Percentiles rank a stretch among this genome's conserved stretches.
Evolutionary conservation across 2,888 invertebrate species (phyloP).

Genomic region (Formica aserva): DNA sequence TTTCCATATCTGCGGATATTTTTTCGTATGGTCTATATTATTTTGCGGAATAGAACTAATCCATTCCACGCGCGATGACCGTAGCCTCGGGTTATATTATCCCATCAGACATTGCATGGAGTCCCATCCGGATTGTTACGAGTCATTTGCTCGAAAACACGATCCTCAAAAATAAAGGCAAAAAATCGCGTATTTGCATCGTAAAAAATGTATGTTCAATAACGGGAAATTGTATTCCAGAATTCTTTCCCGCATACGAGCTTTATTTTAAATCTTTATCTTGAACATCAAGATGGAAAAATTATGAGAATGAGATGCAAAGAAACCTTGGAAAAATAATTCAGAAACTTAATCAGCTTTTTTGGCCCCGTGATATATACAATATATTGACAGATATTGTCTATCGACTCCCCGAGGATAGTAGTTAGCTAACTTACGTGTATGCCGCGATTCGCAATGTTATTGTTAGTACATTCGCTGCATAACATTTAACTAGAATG

Average conservation of each 20-base stretch:
- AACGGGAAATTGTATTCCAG: neutral
- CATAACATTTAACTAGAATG: conserved; percentile 66
- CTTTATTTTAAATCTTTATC: neutral
- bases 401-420: conserved; percentile 58
- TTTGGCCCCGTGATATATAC: conserved; percentile 55
- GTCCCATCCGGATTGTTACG: conserved; percentile 24
- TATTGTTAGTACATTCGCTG: conserved; percentile 14
- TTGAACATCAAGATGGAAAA: neutral
- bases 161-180: neutral
- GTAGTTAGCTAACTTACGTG: conserved; percentile 60
- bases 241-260: neutral
- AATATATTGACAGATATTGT: conserved; percentile 54
- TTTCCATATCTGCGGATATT: conserved; percentile 39
- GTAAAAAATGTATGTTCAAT: conserved; percentile 2
- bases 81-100: conserved; percentile 47
- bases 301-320: conserved; percentile 37
- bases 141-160: conserved; percentile 22
- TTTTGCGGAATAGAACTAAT: conserved; percentile 35
- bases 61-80: conserved; percentile 8
- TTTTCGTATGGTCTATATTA: conserved; percentile 42
- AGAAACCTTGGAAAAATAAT: conserved; percentile 67
- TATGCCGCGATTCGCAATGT: conserved; percentile 27
- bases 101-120: conserved; percentile 25
- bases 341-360: conserved; percentile 62
- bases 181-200: conserved; percentile 7